These are phyloP conservation scores for Leptothorax acervorum DNA, from an alignment of 2,888 invertebrate species.

Conservation along the genomic window DNA sequence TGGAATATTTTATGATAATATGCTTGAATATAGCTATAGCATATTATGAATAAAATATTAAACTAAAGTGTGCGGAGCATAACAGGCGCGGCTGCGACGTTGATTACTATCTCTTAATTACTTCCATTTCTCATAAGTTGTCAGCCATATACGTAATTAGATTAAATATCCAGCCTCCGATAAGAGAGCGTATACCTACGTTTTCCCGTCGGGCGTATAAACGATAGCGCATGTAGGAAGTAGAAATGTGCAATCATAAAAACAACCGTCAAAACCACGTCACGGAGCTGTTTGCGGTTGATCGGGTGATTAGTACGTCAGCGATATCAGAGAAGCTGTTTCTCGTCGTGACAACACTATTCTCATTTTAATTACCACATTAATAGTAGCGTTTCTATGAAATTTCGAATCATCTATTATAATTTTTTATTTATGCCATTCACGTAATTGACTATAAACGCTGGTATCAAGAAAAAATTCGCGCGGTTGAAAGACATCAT, in stretches of 20 bases:
- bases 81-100: not conserved
- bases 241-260: constrained; percentile 57
- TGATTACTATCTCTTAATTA: constrained; percentile 23
- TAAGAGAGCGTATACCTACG: constrained; percentile 20
- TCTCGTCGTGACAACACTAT: constrained; percentile 17
- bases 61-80: not conserved
- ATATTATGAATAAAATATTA: not conserved
- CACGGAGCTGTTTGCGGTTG: constrained; percentile 74
- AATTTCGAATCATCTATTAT: not conserved
- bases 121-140: constrained; percentile 17
- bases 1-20: not conserved
- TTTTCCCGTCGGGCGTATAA: not conserved
- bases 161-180: constrained; percentile 31
- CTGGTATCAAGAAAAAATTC: not conserved
- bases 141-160: constrained; percentile 19
- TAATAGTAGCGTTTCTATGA: not conserved
- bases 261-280: constrained; percentile 68
- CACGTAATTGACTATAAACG: too few species aligned
- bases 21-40: not conserved
- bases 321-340: constrained; percentile 60
- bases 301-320: constrained; percentile 69
- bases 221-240: constrained; percentile 13
- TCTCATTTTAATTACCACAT: not conserved
- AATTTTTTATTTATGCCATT: not conserved
- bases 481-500: not conserved